Conservation (phyloP, 2,113 vertebrate species). For the Riparia riparia region DNA sequence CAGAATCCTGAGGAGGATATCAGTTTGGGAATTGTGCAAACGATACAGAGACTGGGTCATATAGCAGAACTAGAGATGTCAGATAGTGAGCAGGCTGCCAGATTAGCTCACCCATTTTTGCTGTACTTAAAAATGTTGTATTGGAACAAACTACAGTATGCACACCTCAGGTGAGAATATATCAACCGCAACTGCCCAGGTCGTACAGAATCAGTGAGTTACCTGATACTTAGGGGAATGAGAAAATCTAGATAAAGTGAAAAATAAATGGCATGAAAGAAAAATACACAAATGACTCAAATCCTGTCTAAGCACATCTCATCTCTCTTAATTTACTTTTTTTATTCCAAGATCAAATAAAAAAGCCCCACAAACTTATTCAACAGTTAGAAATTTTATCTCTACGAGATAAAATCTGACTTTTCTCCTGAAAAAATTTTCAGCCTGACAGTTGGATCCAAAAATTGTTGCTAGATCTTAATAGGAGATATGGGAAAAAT, state of each 20-base stretch:
- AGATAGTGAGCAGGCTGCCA: not conserved
- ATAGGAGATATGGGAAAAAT: not conserved
- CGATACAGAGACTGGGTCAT: not conserved
- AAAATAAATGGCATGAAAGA: not conserved
- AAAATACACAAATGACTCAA: not conserved
- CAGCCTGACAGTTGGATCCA: not conserved
- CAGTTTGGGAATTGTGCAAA: not conserved
- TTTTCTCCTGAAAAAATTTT: not conserved
- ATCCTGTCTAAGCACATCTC: not conserved
- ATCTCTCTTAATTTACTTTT: not conserved
- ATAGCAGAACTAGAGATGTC: not conserved
- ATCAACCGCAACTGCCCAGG: not conserved
- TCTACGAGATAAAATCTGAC: not conserved
- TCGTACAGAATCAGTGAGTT: not conserved
- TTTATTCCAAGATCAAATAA: not conserved
- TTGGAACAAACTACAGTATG: not conserved
- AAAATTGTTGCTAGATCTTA: not conserved
- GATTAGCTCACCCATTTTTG: not conserved
- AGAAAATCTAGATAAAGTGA: not conserved
- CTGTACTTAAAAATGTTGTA: not conserved
- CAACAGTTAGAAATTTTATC: not conserved
- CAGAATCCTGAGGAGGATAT: not conserved
- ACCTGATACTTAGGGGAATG: not conserved
- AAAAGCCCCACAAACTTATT: not conserved
- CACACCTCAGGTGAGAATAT: not conserved